Conservation (phyloP, 2,888 invertebrate species). For the Rhyacophila evoluta region DNA sequence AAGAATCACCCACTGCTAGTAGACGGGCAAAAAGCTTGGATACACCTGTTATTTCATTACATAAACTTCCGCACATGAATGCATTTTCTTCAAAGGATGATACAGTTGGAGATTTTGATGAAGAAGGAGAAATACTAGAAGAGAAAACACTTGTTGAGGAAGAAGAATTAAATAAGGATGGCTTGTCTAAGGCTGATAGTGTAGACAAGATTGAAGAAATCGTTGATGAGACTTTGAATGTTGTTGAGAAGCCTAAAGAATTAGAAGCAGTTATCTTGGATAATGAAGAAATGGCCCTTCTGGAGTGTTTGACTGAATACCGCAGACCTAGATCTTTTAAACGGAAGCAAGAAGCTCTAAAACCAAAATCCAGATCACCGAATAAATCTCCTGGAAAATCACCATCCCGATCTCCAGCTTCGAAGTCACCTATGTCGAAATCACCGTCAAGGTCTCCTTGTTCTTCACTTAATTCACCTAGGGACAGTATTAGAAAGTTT, state of each 20-base stretch:
- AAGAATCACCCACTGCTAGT: slow-evolving; percentile 79
- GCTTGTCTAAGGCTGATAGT: slow-evolving; percentile 53
- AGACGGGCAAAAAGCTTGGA: slow-evolving; percentile 87
- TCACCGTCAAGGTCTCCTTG: slow-evolving; percentile 69
- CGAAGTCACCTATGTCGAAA: slow-evolving; percentile 67
- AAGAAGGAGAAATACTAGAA: slow-evolving; percentile 74
- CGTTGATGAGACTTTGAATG: slow-evolving; percentile 67
- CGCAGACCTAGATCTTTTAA: slow-evolving; percentile 68
- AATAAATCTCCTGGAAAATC: slow-evolving; percentile 65
- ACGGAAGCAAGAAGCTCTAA: slow-evolving; percentile 65
- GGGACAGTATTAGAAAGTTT: slow-evolving; percentile 68
- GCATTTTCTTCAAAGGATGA: slow-evolving; percentile 92
- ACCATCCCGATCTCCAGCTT: slow-evolving; percentile 65
- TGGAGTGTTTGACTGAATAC: slow-evolving; percentile 70
- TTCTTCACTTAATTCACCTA: slow-evolving; percentile 68
- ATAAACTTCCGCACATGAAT: slow-evolving; percentile 83
- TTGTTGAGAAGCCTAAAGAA: slow-evolving; percentile 61
- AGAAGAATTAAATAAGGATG: slow-evolving; percentile 55
- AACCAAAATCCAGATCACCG: slow-evolving; percentile 60
- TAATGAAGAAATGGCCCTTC: slow-evolving; percentile 69
- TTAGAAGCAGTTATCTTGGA: slow-evolving; percentile 69
- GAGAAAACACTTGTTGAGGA: slow-evolving; percentile 70
- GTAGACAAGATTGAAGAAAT: slow-evolving; percentile 67
- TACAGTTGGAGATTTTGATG: slow-evolving; percentile 82
- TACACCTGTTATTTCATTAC: slow-evolving; percentile 84